phyloP scores from a whole-genome alignment of 1,140 invertebrate genomes.

The Drosophila elegans region DNA sequence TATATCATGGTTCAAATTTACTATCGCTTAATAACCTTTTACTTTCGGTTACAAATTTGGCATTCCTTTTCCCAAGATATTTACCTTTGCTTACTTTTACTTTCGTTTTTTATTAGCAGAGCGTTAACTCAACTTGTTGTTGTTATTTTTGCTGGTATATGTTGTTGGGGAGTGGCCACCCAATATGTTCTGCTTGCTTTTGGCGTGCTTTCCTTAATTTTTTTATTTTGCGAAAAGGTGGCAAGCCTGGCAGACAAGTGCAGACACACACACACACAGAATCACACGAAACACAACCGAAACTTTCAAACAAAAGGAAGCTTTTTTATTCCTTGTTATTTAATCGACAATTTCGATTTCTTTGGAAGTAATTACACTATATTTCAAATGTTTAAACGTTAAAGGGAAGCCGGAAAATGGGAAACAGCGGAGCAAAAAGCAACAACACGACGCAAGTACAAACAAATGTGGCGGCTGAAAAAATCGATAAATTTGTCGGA shows the following conservation, averaged over 20 bases:
- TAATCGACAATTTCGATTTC: slow-evolving; percentile 18
- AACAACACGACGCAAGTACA: slow-evolving; percentile 44
- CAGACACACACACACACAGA: slow-evolving; percentile 31
- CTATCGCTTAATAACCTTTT: slow-evolving; percentile 4
- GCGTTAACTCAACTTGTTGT: slow-evolving; percentile 11
- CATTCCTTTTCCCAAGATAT: slow-evolving; percentile 3
- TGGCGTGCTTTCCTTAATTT: slow-evolving; percentile 10
- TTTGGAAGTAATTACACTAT: slow-evolving; percentile 30
- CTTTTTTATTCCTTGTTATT: slow-evolving; percentile 12
- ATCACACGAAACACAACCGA: slow-evolving; percentile 16
- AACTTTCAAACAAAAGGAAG: slow-evolving; percentile 31
- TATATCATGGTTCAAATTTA: neutral
- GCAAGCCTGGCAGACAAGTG: slow-evolving; percentile 62
- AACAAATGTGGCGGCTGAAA: slow-evolving; percentile 66
- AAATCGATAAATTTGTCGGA: slow-evolving; percentile 75
- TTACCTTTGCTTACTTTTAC: slow-evolving; percentile 27
- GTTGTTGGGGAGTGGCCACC: slow-evolving; percentile 50
- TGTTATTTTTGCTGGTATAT: slow-evolving; percentile 18
- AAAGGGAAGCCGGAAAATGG: slow-evolving; percentile 15
- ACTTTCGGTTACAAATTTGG: slow-evolving; percentile 1
- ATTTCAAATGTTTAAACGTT: slow-evolving; percentile 24
- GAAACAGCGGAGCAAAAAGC: slow-evolving; percentile 14
- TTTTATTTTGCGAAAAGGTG: slow-evolving; percentile 33
- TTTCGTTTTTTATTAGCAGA: slow-evolving; percentile 1
- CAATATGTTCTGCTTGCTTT: slow-evolving; percentile 27